A percentile compares a stretch with the other conserved stretches of the same genome.
phyloP scores from a whole-genome alignment of 2,888 invertebrate genomes.

The Agrotis clavis region DNA sequence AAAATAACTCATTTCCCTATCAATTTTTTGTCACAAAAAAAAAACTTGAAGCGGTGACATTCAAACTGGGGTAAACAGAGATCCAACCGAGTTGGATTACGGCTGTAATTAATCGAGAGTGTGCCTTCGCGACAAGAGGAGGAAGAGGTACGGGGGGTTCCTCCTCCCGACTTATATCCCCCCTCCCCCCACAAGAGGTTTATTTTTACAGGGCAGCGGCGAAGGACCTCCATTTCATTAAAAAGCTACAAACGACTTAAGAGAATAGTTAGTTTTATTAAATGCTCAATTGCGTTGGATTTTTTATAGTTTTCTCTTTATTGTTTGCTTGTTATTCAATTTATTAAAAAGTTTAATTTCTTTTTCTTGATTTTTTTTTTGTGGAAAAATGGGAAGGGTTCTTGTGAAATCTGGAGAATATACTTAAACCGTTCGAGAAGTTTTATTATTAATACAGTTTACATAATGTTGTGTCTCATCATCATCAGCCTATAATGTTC shows the following conservation, averaged over 20 bases:
- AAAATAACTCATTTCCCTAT: background rate
- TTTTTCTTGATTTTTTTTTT: conserved; percentile 14
- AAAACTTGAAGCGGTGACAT: conserved; percentile 46
- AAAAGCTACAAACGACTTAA: conserved; percentile 71
- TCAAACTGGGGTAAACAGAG: conserved; percentile 54
- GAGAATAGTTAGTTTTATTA: conserved; percentile 65
- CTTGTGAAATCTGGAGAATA: background rate
- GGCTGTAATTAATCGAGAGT: conserved; percentile 79
- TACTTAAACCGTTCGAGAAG: background rate
- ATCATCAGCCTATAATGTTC: no score
- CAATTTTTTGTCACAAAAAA: conserved; percentile 27
- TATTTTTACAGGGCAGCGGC: conserved; percentile 69
- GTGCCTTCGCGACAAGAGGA: conserved; percentile 71
- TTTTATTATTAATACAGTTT: background rate
- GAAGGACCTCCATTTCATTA: conserved; percentile 78
- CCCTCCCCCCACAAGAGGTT: conserved; percentile 48
- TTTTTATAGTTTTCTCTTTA: conserved; percentile 51
- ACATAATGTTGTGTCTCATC: no score
- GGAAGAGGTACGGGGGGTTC: no score
- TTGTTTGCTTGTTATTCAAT: conserved; percentile 45
- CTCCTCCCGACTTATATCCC: background rate
- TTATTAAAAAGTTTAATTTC: conserved; percentile 37
- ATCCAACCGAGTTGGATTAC: conserved; percentile 70
- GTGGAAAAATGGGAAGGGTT: background rate
- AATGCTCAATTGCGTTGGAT: conserved; percentile 63